These are phyloP conservation scores for Diadophis punctatus DNA, from an alignment of 2,113 vertebrate species.

Conservation along the genomic window DNA sequence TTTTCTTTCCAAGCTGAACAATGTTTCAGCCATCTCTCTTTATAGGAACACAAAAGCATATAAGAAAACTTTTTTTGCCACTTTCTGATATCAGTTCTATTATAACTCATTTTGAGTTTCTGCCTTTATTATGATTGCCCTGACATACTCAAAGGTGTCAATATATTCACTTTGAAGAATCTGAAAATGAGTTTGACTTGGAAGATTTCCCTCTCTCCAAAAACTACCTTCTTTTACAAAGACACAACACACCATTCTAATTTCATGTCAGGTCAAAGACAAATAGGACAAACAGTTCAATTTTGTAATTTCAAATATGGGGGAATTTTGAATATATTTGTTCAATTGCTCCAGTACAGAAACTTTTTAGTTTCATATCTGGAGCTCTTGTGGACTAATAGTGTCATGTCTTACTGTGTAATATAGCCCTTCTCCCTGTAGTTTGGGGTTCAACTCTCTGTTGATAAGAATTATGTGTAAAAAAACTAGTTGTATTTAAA, in stretches of 20 bases:
- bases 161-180: neutral
- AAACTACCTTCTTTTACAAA: neutral
- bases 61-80: neutral
- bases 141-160: neutral
- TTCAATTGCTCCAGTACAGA: neutral
- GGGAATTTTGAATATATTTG: neutral
- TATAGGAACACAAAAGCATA: neutral
- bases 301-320: neutral
- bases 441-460: neutral
- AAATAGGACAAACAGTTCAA: neutral
- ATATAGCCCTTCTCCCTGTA: neutral
- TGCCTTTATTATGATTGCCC: neutral
- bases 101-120: neutral
- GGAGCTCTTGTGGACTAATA: neutral
- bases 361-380: neutral
- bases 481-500: neutral
- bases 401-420: neutral
- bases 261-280: neutral
- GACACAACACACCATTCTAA: neutral
- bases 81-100: neutral
- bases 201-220: neutral
- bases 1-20: neutral
- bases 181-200: neutral
- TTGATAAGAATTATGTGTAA: neutral
- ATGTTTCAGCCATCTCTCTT: neutral